Conservation (phyloP, 64 coral and sea anemone genomes). For the Orbicella faveolata region DNA sequence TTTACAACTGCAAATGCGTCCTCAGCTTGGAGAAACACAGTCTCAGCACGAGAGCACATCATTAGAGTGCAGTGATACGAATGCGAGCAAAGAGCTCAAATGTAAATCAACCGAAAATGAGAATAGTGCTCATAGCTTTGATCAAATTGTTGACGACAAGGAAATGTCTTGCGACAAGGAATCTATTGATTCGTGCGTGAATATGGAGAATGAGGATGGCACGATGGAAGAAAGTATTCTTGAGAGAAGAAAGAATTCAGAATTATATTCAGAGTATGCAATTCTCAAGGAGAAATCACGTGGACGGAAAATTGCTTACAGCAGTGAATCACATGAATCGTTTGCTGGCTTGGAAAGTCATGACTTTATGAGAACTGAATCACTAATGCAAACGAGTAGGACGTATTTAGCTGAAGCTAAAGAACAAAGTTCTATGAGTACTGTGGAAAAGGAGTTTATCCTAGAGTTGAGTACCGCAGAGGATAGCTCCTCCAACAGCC, state of each 20-base stretch:
- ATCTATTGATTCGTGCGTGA: background rate
- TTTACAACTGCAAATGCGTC: background rate
- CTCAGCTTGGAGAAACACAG: slow-evolving; percentile 30
- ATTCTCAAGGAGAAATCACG: background rate
- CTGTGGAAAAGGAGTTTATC: background rate
- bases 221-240: background rate
- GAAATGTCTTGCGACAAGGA: background rate
- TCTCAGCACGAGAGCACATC: background rate
- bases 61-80: background rate
- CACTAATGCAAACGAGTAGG: background rate
- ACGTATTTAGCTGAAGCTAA: background rate
- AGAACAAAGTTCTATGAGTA: background rate
- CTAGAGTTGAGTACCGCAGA: background rate
- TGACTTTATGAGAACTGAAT: background rate
- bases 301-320: background rate
- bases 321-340: background rate
- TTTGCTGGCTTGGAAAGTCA: background rate
- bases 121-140: background rate
- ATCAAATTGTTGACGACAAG: background rate
- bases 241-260: background rate
- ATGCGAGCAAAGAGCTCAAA: background rate
- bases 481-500: background rate
- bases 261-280: background rate
- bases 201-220: background rate
- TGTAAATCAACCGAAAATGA: background rate